Conservation (phyloP, 2,888 invertebrate species). For the Chloroclysta siterata region DNA sequence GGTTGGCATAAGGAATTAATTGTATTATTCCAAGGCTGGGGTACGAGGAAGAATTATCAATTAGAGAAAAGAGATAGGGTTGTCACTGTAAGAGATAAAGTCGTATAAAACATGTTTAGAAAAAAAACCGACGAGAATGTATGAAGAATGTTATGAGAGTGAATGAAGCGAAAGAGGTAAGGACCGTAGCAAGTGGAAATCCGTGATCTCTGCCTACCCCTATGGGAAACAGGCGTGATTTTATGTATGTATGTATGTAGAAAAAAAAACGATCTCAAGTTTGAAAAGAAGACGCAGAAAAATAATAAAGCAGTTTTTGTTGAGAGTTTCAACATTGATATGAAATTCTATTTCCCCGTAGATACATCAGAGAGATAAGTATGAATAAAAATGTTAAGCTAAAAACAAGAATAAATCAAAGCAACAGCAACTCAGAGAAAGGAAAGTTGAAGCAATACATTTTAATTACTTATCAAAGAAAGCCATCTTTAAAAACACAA, state of each 20-base stretch:
- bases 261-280: too few relatives aligned
- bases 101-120: neutral
- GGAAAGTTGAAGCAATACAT: slow-evolving; percentile 24
- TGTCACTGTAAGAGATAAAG: slow-evolving; percentile 28
- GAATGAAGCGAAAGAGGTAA: too few relatives aligned
- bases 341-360: neutral
- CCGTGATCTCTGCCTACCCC: too few relatives aligned
- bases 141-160: too few relatives aligned
- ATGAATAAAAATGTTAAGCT: neutral
- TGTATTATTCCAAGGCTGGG: slow-evolving; percentile 82
- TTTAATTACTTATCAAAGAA: slow-evolving; percentile 36
- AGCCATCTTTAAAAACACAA: slow-evolving; percentile 40
- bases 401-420: slow-evolving; percentile 6
- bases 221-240: too few relatives aligned
- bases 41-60: slow-evolving; percentile 83
- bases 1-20: slow-evolving; percentile 81
- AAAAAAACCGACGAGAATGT: too few relatives aligned
- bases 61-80: slow-evolving; percentile 69
- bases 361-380: neutral
- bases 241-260: too few relatives aligned
- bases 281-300: too few relatives aligned
- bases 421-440: slow-evolving; percentile 15
- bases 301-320: too few relatives aligned
- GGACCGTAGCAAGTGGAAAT: too few relatives aligned
- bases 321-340: neutral